These are phyloP conservation scores for Crenuchus spilurus DNA, from an alignment of 2,797 vertebrate species.

Conservation along the genomic window DNA sequence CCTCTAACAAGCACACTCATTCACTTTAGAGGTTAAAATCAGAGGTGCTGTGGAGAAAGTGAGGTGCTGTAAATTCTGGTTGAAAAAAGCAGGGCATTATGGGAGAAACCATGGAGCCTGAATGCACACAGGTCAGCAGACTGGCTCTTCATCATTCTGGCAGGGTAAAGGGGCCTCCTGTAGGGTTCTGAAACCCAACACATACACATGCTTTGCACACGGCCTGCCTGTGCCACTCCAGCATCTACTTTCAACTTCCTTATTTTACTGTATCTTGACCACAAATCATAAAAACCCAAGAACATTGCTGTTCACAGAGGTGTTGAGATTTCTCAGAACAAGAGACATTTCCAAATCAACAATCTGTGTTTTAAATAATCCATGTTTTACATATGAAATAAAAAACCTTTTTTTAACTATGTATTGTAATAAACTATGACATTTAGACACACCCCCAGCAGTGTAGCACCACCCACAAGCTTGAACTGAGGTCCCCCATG, in stretches of 20 bases:
- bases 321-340: no score
- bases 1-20: no score
- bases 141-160: constrained; percentile 28
- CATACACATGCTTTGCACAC: constrained; percentile 21
- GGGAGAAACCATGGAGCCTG: constrained; percentile 2
- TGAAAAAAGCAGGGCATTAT: background rate
- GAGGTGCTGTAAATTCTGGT: constrained; percentile 25
- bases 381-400: no score
- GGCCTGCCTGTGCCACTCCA: constrained; percentile 18
- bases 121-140: constrained; percentile 32
- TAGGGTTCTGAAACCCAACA: constrained; percentile 34
- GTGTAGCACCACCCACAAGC: no score
- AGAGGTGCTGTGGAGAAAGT: background rate
- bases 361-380: no score
- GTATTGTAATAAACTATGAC: no score
- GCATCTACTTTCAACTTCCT: constrained; percentile 20
- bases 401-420: no score
- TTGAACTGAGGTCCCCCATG: no score
- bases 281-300: background rate
- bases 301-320: no score
- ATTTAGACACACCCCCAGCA: no score
- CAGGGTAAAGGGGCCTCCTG: constrained; percentile 5
- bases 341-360: no score
- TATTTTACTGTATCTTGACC: background rate
- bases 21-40: no score